Percentiles rank a stretch among this genome's conserved stretches.
Conservation (phyloP, 2,888 invertebrate species). For the Chymomyza procnemis region DNA sequence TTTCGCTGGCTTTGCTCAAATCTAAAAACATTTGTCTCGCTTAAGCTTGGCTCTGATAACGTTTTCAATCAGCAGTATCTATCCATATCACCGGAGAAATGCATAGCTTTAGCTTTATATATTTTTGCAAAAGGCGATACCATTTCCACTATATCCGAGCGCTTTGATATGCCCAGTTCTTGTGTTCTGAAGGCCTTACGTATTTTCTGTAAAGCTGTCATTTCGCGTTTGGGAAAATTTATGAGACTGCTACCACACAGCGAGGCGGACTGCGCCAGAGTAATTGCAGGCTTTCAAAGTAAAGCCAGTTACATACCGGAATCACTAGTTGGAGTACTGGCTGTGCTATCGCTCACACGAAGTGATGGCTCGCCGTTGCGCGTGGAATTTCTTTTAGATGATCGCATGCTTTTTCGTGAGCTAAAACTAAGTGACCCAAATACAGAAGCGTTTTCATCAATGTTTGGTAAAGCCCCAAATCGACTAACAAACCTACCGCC, state of each 20-base stretch:
- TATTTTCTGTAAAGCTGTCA: slow-evolving; percentile 69
- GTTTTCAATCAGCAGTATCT: slow-evolving; percentile 21
- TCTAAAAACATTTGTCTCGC: slow-evolving; percentile 43
- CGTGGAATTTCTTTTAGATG: slow-evolving; percentile 74
- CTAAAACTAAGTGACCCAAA: slow-evolving; percentile 55
- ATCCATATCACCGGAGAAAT: slow-evolving; percentile 63
- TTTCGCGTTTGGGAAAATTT: slow-evolving; percentile 58
- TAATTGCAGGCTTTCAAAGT: slow-evolving; percentile 66
- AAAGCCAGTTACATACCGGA: slow-evolving; percentile 70
- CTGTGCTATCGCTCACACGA: slow-evolving; percentile 66
- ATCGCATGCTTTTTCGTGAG: slow-evolving; percentile 74
- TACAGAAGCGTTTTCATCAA: slow-evolving; percentile 44
- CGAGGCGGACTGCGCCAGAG: slow-evolving; percentile 58
- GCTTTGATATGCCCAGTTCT: slow-evolving; percentile 67
- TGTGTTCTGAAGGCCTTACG: slow-evolving; percentile 71
- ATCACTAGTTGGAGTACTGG: slow-evolving; percentile 71
- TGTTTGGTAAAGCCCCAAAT: slow-evolving; percentile 63
- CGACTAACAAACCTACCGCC: slow-evolving; percentile 49
- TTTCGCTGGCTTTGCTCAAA: slow-evolving; percentile 68
- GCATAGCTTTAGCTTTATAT: slow-evolving; percentile 72
- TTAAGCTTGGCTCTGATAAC: slow-evolving; percentile 22
- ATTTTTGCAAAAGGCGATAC: slow-evolving; percentile 73
- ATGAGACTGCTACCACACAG: slow-evolving; percentile 65
- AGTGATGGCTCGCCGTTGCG: slow-evolving; percentile 56
- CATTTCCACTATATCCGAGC: slow-evolving; percentile 64